These are phyloP conservation scores for Crotalus horridus DNA, from an alignment of 2,113 vertebrate species.

Conservation along the genomic window DNA sequence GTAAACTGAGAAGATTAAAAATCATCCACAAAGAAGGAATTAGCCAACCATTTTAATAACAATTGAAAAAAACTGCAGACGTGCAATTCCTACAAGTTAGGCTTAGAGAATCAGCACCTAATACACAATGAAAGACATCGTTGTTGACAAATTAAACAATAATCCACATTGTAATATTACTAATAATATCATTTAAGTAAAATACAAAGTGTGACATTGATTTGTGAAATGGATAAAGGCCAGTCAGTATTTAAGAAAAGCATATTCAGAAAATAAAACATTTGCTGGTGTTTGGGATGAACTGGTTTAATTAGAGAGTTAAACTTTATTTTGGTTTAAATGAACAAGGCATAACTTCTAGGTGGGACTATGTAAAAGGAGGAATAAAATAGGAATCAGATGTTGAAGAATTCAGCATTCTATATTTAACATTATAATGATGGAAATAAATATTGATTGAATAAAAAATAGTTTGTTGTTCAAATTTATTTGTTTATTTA, in stretches of 20 bases:
- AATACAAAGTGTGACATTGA: not conserved
- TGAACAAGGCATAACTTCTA: not conserved
- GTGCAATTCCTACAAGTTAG: not conserved
- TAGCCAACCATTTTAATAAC: not conserved
- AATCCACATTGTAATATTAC: not conserved
- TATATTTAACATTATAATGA: not conserved
- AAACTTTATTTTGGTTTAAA: not conserved
- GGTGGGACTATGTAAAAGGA: not conserved
- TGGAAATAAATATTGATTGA: conserved; percentile 29
- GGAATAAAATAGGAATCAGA: not conserved
- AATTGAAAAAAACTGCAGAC: not conserved
- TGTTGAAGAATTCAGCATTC: not conserved
- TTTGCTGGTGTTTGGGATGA: not conserved
- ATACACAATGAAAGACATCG: not conserved
- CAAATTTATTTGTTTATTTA: conserved; percentile 9
- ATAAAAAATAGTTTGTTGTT: conserved; percentile 5
- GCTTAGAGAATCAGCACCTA: not conserved
- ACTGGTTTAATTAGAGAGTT: not conserved
- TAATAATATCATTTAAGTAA: not conserved
- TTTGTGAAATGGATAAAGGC: not conserved
- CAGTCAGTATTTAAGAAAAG: not conserved
- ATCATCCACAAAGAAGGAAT: not conserved
- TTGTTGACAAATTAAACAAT: not conserved
- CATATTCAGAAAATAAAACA: not conserved
- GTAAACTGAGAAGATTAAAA: not conserved